Percentiles rank a stretch among this genome's conserved stretches.
Evolutionary conservation across 1,140 invertebrate species (phyloP).

Genomic region (Drosophila ercepeae): DNA sequence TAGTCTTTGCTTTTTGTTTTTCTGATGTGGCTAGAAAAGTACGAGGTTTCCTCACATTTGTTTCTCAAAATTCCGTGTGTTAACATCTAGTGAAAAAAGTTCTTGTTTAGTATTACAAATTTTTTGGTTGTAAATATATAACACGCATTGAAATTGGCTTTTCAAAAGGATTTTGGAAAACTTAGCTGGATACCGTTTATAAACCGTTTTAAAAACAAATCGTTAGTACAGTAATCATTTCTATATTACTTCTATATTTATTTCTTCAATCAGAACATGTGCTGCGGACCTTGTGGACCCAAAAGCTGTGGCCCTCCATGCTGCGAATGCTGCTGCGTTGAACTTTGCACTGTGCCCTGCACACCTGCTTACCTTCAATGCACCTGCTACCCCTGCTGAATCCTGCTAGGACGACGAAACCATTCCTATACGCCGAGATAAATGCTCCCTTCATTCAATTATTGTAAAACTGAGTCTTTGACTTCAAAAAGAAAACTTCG

Average conservation of each 20-base stretch:
- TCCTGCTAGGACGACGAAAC: conserved; percentile 21
- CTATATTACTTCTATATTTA: not conserved
- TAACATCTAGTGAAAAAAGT: not conserved
- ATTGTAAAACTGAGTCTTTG: not conserved
- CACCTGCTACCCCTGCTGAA: conserved; percentile 21
- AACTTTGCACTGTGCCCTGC: conserved; percentile 52
- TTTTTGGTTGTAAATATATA: not conserved
- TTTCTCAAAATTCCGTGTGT: conserved; percentile 1
- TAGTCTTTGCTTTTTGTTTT: not conserved
- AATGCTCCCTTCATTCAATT: not conserved
- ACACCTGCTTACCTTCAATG: conserved; percentile 64
- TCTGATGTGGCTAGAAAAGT: not conserved
- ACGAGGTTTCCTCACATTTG: not conserved
- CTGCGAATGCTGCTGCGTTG: conserved; percentile 56
- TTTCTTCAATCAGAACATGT: conserved; percentile 44
- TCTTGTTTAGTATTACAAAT: not conserved
- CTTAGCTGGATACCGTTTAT: not conserved
- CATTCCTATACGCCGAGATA: not conserved
- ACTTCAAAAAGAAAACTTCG: not conserved
- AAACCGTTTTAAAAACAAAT: not conserved
- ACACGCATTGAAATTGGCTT: not conserved
- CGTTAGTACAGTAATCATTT: conserved; percentile 5
- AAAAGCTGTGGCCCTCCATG: conserved; percentile 49
- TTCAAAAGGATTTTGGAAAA: not conserved
- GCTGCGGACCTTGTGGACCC: conserved; percentile 59